Base-by-base conservation (phyloP, 2,888 invertebrate genomes). In the Drosophila nr. medialis region DNA sequence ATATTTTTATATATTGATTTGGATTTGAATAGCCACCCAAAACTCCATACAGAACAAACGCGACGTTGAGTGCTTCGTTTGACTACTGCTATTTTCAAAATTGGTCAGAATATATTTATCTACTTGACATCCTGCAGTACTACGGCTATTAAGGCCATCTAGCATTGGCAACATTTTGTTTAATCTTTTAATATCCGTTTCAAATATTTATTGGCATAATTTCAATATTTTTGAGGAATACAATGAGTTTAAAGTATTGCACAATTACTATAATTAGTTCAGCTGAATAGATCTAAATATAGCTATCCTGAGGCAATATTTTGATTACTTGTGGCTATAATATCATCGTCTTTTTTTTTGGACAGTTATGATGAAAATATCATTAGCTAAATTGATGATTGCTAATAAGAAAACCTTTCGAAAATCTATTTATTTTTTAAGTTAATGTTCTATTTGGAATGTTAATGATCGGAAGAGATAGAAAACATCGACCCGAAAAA, bases 1-100 rank as follows among this genome's bases (percentile, higher is more conserved):
- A 73, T 68, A 49, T 42, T 34, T 32, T 15, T n/a, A 7, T 30
- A 54, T 49, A 62, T 24, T 42, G 15, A 34, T 24, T 11, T 24
- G 4, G 32, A 77, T 54, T 15, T 75, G 59, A 68, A 56, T 56
- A 64, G 66, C 64, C 27, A 53, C 29, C 62, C 32, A 58, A 66
- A 49, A 71, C 77, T 76, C 77, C 81, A 77, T 80, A 49, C 77
- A 77, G 76, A 77, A 63, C 42, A 40, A 29, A 55, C 27, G 27
- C 55, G 42, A 59, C 73, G 48, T 78, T 59, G 74, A 59, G 24
- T 42, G 27, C 50, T 29, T 24, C 27, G 21, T 29, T 72, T 49
- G 49, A 15, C 15, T 34, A 53, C 55, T 60, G 59, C 0, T 45
- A 4, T 24, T 42, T 40, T 34, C 8, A 8, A 34, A 36, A 55